Base-by-base conservation (phyloP, 2,113 vertebrate species). In the Parus major region DNA sequence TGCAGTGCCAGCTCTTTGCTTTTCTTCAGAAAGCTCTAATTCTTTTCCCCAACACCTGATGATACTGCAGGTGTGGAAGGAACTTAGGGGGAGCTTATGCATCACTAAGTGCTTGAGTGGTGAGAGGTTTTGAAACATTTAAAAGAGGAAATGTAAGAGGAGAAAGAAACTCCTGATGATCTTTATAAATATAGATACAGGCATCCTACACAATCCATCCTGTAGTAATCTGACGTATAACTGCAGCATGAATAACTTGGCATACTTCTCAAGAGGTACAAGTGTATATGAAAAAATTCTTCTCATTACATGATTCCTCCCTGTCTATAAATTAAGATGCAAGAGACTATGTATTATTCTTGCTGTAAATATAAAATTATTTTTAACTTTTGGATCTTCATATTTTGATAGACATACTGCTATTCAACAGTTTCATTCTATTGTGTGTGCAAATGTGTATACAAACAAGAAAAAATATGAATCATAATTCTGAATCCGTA, bases 31-130 rank as follows among this genome's bases (percentile, higher is more conserved):
- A 71, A 90, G 55, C 39, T 90, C 39, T 31, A n/a, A 89, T 82
- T 96, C 57, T 75, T 59, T 88, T 94, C 56, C 22, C 53, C 28
- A 73, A 83, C 36, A 90, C 46, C 59, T 93, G 88, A 57, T 91
- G 75, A 42, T 95, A 20, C 70, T 93, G 41, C 50, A 92, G 71
- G 35, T 87, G 36, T 49, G 60, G 39, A 57, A 47, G 70, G 21
- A 91, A 39, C 57, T 83, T 70, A 61, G 2, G 18, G 64, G 57
- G 44, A 87, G 92, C 57, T 93, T 15, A 1, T 12, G 35, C 80
- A 39, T 84, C 87, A 61, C 44, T 36, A 75, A 91, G 47, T 88
- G 72, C 60, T 94, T 72, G 60, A 82, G 79, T 59, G 61, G 44
- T 49, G 57, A 91, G 78, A 91, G 50, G 41, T 66, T 91, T 84